Base-by-base conservation (phyloP, 2,113 vertebrate genomes). In the Rhinichthys klamathensis region DNA sequence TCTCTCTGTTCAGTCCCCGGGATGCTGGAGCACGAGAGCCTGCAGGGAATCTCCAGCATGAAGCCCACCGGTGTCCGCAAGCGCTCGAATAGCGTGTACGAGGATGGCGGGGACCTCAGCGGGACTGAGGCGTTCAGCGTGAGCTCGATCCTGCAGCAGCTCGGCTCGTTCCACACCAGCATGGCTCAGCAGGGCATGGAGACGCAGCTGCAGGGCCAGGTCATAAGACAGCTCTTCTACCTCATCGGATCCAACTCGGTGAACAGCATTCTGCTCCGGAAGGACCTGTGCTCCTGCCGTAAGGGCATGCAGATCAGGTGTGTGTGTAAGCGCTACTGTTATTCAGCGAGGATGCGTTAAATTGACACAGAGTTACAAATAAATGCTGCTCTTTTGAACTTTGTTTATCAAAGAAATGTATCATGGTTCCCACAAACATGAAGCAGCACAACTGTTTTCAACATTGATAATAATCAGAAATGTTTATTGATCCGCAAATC, bases 241-340 rank as follows among this genome's bases (percentile, higher is more conserved):
- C 90, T 97, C 23, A 93, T 99, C 1, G 96, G 96, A 11, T 94
- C 97, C 0, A 92, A 94, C 82, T 95, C 96, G 7, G 94, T 99
- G 73, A 99, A 99, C 86, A 97, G 95, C 88, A 97, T 99, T 82
- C 95, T 99, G 90, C 95, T 99, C n/a, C 96, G 98, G 84, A 99
- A 99, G 92, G 98, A 99, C 89, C 97, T 99, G 96, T 99, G 97
- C 90, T 99, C 98, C 10, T 99, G 97, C 90, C 95, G 98, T 35
- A 99, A 99, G 93, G 98, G 98, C 86, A 99, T 99, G 98, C 98
- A 99, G 89, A 99, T 99, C 93, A 97, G 98, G 98, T 99, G 38
- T 41, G 38, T 41, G 38, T 41, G 38, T 41, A 15, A 72, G 75
- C 25, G 13, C 23, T 10, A 60, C 9, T 60, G 9, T 60, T 60